Evolutionary conservation across 1,140 invertebrate species (phyloP), one percentile per base, ranked within the genome.

Genomic region (Drosophila teissieri): DNA sequence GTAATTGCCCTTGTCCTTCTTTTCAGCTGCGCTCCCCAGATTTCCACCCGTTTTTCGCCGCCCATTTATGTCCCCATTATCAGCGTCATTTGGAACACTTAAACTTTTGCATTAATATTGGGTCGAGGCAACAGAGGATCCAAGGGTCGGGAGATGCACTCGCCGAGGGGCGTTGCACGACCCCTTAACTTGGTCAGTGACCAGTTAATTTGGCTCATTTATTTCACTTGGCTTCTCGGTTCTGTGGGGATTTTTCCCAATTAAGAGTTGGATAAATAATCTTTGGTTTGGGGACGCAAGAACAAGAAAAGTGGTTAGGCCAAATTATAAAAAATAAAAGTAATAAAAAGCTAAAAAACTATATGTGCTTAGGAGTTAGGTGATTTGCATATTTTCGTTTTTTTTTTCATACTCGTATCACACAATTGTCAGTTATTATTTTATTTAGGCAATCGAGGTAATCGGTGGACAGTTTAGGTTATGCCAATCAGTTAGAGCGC

Each of bases 81-180:
- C 63, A 77, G 53, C 73, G 73, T 77, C 74, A 77, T 77, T 76
- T 77, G 62, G 63, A 53, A 39, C 63, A 76, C 74, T 77, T 77
- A 54, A 76, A 76, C 63, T 77, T 68, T 68, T 76, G 73, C 62
- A 77, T 77, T 77, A 77, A 76, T 76, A 69, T 12, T 3, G 37
- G 14, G 31, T 69, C 51, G 67, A 39, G 10, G 11, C 27, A 11
- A 27, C 31, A 11, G 14, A 14, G 8, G 34, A 39, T 40, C 19
- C 40, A 1, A 14, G 27, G 27, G 15, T 10, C 17, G 27, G 8
- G 11, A 40, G 44, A 39, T 69, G 67, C 63, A 42, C 46, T 52
- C 12, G 45, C 22, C 10, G 10, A 39, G 14, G 36, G 37, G 60
- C 51, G 49, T 62, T 44, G 42, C 46, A 31, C 17, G 12, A 37